These are phyloP conservation scores for Monoplex corrugatus DNA, from an alignment of 2,888 invertebrate species.

Conservation along the genomic window DNA sequence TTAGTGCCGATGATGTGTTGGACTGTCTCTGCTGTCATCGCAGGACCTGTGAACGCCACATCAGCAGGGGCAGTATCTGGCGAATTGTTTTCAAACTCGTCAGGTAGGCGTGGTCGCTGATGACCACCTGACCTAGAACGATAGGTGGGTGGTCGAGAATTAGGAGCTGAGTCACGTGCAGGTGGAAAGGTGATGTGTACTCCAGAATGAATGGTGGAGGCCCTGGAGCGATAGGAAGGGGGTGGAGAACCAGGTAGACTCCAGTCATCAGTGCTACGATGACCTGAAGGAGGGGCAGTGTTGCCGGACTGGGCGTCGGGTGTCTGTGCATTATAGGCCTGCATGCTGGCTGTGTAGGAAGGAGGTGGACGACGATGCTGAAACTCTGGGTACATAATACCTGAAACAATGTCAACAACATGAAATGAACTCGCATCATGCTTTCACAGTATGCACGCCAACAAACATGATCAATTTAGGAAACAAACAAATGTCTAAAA, in stretches of 20 bases:
- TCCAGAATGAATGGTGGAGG: conserved; percentile 84
- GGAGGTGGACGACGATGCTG: conserved; percentile 98
- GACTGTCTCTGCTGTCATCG: conserved; percentile 36
- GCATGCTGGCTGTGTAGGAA: conserved; percentile 98
- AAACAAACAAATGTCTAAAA: too few species aligned
- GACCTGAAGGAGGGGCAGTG: neutral
- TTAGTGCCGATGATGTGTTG: conserved; percentile 45
- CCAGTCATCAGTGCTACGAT: conserved; percentile 70
- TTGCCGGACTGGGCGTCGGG: conserved; percentile 38
- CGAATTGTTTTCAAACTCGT: conserved; percentile 1
- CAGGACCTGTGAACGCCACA: conserved; percentile 33
- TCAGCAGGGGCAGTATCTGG: conserved; percentile 26
- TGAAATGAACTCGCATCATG: too few species aligned
- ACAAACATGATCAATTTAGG: too few species aligned
- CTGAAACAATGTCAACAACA: too few species aligned
- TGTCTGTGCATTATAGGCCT: conserved; percentile 95
- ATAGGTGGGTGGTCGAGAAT: conserved; percentile 78
- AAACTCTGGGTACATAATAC: conserved; percentile 92
- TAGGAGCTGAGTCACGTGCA: conserved; percentile 65
- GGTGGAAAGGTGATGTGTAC: conserved; percentile 76
- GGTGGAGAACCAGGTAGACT: conserved; percentile 90
- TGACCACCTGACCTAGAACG: conserved; percentile 66
- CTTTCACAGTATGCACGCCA: too few species aligned
- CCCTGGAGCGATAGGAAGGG: conserved; percentile 95
- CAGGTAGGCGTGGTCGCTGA: conserved; percentile 31